These are phyloP conservation scores for Anastrepha ludens DNA, from an alignment of 1,140 invertebrate species.

Conservation along the genomic window DNA sequence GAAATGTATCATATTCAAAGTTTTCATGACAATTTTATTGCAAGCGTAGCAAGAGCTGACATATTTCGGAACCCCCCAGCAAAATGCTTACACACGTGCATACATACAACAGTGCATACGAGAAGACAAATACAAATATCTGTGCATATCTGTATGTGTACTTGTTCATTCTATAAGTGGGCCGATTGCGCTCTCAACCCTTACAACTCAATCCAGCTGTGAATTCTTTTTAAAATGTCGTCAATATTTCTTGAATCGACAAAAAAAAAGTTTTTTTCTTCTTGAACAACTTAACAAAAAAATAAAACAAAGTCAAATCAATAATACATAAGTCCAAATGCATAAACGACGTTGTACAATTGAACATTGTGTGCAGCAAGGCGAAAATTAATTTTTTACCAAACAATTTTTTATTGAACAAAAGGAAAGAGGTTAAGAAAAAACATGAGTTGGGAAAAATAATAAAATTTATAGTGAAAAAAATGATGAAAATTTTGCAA, in stretches of 20 bases:
- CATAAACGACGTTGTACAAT: background rate
- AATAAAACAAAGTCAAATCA: background rate
- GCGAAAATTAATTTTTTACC: slow-evolving; percentile 45
- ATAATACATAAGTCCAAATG: background rate
- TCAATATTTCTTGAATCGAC: slow-evolving; percentile 26
- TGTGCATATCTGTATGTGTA: background rate
- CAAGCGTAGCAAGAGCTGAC: slow-evolving; percentile 46
- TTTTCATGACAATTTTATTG: slow-evolving; percentile 48
- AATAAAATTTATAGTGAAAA: background rate
- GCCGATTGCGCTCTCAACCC: slow-evolving; percentile 24
- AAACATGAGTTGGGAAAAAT: background rate
- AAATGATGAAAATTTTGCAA: background rate
- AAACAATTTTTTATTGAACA: background rate
- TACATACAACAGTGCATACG: background rate
- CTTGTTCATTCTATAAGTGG: background rate
- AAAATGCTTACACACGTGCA: background rate
- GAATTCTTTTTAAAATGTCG: slow-evolving; percentile 51
- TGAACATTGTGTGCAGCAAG: slow-evolving; percentile 31
- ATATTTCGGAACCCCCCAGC: slow-evolving; percentile 20
- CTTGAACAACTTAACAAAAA: background rate
- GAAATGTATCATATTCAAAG: slow-evolving; percentile 49
- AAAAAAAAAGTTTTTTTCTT: background rate
- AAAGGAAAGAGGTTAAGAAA: background rate
- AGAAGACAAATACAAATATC: background rate
- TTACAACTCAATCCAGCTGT: slow-evolving; percentile 52